These are phyloP conservation scores for Salarias fasciatus DNA, from an alignment of 2,797 vertebrate genomes.

Conservation along the genomic window DNA sequence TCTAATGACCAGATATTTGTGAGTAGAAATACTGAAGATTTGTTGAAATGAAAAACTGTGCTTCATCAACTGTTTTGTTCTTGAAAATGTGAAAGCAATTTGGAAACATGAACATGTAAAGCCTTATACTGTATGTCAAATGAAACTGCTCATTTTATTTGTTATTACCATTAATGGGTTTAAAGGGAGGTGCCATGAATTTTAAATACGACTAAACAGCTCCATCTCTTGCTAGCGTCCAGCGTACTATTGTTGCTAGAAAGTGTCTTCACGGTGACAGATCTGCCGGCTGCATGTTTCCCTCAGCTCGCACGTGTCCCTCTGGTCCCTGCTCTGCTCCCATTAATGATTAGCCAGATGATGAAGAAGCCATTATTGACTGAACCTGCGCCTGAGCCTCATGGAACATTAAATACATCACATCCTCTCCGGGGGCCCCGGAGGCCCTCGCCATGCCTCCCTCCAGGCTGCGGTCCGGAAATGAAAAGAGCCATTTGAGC, in stretches of 20 bases:
- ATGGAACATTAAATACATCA: conserved; percentile 79
- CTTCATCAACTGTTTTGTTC: too few species aligned
- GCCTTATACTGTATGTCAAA: too few species aligned
- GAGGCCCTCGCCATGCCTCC: conserved; percentile 50
- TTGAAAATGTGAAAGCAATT: too few species aligned
- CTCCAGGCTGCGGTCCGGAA: conserved; percentile 67
- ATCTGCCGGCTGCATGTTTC: conserved; percentile 27
- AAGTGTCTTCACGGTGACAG: not conserved
- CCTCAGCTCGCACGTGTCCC: conserved; percentile 33
- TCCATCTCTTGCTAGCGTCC: too few species aligned
- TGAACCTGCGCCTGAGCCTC: conserved; percentile 68
- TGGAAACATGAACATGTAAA: too few species aligned
- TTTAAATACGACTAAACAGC: too few species aligned
- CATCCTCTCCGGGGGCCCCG: conserved; percentile 67
- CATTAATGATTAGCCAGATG: conserved; percentile 72
- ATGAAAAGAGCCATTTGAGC: conserved; percentile 66
- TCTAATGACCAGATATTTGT: too few species aligned
- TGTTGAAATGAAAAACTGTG: too few species aligned
- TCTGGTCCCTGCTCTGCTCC: conserved; percentile 21
- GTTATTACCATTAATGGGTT: too few species aligned
- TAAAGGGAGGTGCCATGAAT: too few species aligned
- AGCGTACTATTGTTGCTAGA: not conserved
- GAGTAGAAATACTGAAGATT: too few species aligned
- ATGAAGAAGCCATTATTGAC: conserved; percentile 72
- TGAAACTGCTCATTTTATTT: too few species aligned